These are phyloP conservation scores for Urocynchramus pylzowi DNA, from an alignment of 2,113 vertebrate genomes.

Conservation along the genomic window DNA sequence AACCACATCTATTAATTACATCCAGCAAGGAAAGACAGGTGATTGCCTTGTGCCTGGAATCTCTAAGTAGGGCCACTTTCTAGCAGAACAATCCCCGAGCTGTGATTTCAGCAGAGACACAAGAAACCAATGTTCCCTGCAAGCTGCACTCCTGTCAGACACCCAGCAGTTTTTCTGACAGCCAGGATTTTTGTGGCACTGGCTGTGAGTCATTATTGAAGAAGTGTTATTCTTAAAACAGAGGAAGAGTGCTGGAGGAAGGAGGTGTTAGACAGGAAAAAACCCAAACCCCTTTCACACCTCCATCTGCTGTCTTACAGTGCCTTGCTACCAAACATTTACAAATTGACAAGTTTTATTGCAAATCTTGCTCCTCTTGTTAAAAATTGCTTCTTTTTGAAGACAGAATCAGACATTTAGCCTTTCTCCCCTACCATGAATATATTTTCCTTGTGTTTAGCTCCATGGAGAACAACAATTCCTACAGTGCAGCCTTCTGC, in stretches of 20 bases:
- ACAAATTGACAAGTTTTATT: background rate
- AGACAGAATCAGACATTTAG: background rate
- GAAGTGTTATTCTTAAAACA: slow-evolving; percentile 2
- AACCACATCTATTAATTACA: slow-evolving; percentile 34
- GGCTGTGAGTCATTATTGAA: slow-evolving; percentile 19
- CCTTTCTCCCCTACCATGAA: background rate
- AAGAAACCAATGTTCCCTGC: background rate
- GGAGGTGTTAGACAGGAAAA: slow-evolving; percentile 28
- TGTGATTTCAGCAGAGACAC: background rate
- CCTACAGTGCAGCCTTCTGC: background rate
- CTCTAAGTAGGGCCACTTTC: background rate
- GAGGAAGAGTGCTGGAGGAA: background rate
- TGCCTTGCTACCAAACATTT: background rate
- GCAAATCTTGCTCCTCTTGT: background rate
- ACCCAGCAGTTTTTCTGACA: background rate
- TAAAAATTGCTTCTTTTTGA: background rate
- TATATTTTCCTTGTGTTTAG: background rate
- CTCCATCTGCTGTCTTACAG: slow-evolving; percentile 10
- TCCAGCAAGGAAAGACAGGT: background rate
- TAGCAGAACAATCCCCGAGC: background rate
- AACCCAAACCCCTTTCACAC: background rate
- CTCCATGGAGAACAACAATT: background rate
- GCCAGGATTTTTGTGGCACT: background rate
- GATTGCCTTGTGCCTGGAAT: slow-evolving; percentile 20
- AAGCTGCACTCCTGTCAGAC: background rate